Evolutionary conservation across 2,113 vertebrate species (phyloP).

Genomic region (Hylia prasina): DNA sequence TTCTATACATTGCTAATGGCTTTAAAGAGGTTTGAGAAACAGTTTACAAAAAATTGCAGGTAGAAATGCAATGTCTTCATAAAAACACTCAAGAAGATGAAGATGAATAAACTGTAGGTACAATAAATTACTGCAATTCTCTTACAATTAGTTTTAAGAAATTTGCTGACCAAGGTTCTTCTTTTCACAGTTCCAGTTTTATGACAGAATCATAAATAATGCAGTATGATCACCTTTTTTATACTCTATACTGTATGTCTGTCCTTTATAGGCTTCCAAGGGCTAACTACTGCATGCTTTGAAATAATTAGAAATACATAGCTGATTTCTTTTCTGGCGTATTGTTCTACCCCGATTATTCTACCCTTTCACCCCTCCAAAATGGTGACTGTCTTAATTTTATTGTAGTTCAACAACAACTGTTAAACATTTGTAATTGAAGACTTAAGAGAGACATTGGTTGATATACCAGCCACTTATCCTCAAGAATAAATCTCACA

Average conservation of each 20-base stretch:
- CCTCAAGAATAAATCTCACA: not conserved
- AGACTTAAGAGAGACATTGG: not conserved
- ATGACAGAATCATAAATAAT: not conserved
- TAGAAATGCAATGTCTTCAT: not conserved
- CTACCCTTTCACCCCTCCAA: rapidly evolving
- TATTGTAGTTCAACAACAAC: not conserved
- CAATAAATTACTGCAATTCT: not conserved
- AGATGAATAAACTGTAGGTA: not conserved
- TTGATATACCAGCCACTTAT: not conserved
- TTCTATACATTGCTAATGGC: not conserved
- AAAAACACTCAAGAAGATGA: not conserved
- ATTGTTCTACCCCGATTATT: rapidly evolving
- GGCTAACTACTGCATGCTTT: not conserved
- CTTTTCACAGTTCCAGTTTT: not conserved
- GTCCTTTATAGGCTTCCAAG: not conserved
- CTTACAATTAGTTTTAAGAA: not conserved
- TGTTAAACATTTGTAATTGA: not conserved
- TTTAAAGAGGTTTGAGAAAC: not conserved
- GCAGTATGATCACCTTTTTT: not conserved
- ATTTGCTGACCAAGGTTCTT: not conserved
- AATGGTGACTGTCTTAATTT: not conserved
- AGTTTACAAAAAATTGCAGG: not conserved
- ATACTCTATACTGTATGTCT: not conserved
- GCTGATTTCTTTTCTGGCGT: not conserved
- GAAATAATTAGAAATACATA: not conserved